Evolutionary conservation across 1,140 invertebrate genomes (phyloP).

Genomic region (Drosophila sechellia): DNA sequence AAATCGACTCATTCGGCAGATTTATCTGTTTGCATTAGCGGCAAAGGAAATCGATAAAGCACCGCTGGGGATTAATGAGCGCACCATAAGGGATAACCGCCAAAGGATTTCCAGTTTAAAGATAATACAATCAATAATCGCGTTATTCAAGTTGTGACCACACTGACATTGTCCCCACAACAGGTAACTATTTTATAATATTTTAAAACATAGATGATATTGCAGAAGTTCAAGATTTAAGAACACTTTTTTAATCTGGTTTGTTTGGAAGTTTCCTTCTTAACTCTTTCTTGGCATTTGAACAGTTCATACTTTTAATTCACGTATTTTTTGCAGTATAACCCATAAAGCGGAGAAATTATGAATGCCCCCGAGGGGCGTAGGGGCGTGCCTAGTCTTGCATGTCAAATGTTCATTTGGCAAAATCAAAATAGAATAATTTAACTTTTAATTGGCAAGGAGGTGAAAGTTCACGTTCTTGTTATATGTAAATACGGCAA

Average conservation of each 20-base stretch:
- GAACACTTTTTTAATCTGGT: too few relatives aligned
- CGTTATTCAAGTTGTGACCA: not conserved
- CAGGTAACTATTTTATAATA: too few relatives aligned
- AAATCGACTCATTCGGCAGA: slow-evolving; percentile 77
- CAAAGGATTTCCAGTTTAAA: slow-evolving; percentile 27
- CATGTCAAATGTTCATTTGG: slow-evolving; percentile 65
- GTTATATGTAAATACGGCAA: slow-evolving; percentile 44
- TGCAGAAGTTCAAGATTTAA: too few relatives aligned
- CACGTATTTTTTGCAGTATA: not conserved
- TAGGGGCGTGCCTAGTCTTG: slow-evolving; percentile 32
- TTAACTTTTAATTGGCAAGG: slow-evolving; percentile 75
- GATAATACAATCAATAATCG: not conserved
- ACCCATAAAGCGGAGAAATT: slow-evolving; percentile 3
- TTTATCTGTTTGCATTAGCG: slow-evolving; percentile 75
- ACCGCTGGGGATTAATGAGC: slow-evolving; percentile 39
- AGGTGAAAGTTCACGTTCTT: slow-evolving; percentile 62
- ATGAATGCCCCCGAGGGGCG: not conserved
- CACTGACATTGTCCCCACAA: too few relatives aligned
- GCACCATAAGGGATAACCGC: slow-evolving; percentile 10
- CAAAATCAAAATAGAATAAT: slow-evolving; percentile 78
- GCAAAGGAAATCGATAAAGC: slow-evolving; percentile 75
- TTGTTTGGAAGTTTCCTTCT: too few relatives aligned
- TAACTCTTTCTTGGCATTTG: not conserved
- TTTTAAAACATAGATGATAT: too few relatives aligned
- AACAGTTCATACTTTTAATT: not conserved